Percentiles rank a stretch among this genome's conserved stretches.
Evolutionary conservation across 2,797 vertebrate genomes (phyloP).

Genomic region (Sus cebifrons): DNA sequence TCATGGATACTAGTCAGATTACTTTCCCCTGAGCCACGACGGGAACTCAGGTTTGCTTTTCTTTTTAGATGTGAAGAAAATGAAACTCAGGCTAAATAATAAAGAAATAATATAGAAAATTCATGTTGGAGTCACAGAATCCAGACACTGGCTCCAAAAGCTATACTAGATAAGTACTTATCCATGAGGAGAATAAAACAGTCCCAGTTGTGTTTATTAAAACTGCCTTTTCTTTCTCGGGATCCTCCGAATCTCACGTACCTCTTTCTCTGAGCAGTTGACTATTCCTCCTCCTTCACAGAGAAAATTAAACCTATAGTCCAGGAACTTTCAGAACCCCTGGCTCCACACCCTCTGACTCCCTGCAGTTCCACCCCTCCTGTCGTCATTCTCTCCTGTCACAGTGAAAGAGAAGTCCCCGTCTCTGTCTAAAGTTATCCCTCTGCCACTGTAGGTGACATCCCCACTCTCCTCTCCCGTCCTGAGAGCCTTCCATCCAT

Average conservation of each 20-base stretch:
- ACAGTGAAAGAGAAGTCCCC: background rate
- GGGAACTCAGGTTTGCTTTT: background rate
- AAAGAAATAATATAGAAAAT: background rate
- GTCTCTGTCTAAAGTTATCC: background rate
- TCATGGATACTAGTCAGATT: too few species aligned
- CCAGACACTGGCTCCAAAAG: background rate
- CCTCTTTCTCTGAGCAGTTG: background rate
- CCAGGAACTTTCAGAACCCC: background rate
- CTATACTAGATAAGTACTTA: background rate
- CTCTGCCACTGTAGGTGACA: background rate
- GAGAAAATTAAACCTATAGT: background rate
- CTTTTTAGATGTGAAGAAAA: background rate
- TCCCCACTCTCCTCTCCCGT: background rate
- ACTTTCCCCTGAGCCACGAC: too few species aligned
- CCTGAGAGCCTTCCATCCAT: background rate
- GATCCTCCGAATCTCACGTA: background rate
- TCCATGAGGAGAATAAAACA: background rate
- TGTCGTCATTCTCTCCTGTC: background rate
- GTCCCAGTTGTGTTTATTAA: background rate
- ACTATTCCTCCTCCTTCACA: background rate
- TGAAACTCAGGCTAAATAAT: background rate
- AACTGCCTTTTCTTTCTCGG: background rate
- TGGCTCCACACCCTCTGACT: background rate
- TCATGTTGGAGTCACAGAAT: background rate
- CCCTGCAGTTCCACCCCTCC: background rate